phyloP scores from a whole-genome alignment of 2,113 vertebrate genomes.

The Brienomyrus brachyistius region DNA sequence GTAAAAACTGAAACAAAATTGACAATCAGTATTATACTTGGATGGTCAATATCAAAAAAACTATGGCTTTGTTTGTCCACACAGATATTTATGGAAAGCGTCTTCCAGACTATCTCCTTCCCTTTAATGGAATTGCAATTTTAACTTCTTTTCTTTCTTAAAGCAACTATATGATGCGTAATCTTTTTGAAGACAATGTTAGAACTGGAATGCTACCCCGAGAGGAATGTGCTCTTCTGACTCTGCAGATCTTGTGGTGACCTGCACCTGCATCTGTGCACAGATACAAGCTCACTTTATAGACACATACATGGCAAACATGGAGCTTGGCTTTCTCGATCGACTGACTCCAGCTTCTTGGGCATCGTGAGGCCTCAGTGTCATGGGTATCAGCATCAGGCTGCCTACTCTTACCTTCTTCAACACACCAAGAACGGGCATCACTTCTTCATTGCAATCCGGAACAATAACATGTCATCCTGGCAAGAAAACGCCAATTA shows the following conservation, averaged over 20 bases:
- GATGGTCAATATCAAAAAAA: neutral
- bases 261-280: neutral
- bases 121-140: neutral
- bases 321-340: neutral
- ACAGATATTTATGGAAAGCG: neutral
- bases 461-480: neutral
- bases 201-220: neutral
- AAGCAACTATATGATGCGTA: neutral
- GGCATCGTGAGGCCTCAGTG: neutral
- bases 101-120: neutral
- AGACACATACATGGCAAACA: neutral
- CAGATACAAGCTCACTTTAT: neutral
- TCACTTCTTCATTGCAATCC: neutral
- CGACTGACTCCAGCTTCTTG: neutral
- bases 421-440: neutral
- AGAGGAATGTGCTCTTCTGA: neutral
- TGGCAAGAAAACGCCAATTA: neutral
- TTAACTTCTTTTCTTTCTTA: neutral
- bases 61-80: neutral
- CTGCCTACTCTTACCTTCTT: neutral
- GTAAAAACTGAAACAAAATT: neutral
- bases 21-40: neutral
- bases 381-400: neutral
- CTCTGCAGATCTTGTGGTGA: neutral
- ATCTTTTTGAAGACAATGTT: neutral